Conservation (phyloP, 2,113 vertebrate species). For the Peromyscus polionotus region DNA sequence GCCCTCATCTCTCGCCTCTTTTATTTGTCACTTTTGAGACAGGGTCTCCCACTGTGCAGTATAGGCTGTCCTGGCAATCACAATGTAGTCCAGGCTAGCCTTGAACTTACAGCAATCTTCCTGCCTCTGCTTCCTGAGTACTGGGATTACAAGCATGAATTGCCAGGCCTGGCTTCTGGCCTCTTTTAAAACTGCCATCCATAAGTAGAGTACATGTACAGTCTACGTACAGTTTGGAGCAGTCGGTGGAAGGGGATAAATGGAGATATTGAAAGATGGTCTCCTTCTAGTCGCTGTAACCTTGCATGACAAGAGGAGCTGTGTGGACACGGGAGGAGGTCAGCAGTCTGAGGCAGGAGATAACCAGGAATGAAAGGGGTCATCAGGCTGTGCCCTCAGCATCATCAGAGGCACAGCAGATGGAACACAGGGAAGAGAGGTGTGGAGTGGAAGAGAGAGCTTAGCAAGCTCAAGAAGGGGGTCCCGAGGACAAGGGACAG, state of each 20-base stretch:
- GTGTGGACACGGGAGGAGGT: fast-evolving
- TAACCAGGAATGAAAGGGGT: no score
- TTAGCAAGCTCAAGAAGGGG: not conserved
- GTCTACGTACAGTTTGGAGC: not conserved
- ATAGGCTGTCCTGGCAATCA: not conserved
- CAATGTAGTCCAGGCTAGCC: not conserved
- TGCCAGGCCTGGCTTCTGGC: not conserved
- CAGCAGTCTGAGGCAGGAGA: not conserved
- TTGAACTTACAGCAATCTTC: not conserved
- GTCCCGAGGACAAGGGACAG: not conserved
- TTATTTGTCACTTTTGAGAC: no score
- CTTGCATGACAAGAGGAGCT: not conserved
- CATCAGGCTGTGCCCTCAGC: fast-evolving
- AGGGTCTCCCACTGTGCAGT: not conserved
- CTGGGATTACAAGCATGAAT: not conserved
- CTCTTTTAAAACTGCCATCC: not conserved
- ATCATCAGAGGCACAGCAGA: fast-evolving
- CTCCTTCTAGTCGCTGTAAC: not conserved
- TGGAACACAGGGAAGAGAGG: not conserved
- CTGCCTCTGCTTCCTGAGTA: not conserved
- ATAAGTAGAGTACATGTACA: fast-evolving
- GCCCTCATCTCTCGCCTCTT: not conserved
- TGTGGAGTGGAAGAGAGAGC: fast-evolving
- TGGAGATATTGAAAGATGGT: no score
- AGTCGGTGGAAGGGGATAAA: not conserved